These are phyloP conservation scores for Aplysia californica DNA, from an alignment of 1,140 invertebrate genomes.

Conservation along the genomic window DNA sequence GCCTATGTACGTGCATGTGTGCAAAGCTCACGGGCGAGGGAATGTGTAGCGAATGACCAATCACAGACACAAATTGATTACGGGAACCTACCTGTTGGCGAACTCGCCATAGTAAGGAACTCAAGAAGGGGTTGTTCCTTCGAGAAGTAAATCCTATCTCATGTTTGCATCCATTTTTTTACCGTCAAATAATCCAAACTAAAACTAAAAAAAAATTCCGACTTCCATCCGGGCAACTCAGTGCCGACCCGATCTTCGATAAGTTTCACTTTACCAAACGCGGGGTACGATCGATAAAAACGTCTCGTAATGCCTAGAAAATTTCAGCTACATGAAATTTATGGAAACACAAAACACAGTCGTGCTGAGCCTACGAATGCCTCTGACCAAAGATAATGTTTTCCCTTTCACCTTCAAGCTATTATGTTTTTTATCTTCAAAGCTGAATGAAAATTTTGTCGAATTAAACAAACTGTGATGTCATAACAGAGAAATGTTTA, in stretches of 20 bases:
- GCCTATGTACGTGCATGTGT: constrained; percentile 8
- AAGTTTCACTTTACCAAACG: constrained; percentile 24
- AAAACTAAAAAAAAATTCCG: background rate
- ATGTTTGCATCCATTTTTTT: constrained; percentile 45
- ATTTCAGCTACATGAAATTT: too few species aligned
- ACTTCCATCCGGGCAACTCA: constrained; percentile 40
- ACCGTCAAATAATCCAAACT: background rate
- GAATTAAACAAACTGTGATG: too few species aligned
- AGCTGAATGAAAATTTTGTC: too few species aligned
- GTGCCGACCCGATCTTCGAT: constrained; percentile 11
- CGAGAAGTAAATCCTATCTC: constrained; percentile 27
- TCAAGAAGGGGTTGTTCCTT: constrained; percentile 18
- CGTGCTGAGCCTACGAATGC: too few species aligned
- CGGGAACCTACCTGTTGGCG: constrained; percentile 22
- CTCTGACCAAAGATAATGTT: too few species aligned
- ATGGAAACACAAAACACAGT: too few species aligned
- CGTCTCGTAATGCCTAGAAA: background rate
- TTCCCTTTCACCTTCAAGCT: too few species aligned
- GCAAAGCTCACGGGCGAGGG: background rate
- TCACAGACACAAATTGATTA: background rate
- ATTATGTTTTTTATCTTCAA: too few species aligned
- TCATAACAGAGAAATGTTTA: too few species aligned
- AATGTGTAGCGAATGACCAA: background rate
- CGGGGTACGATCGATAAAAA: background rate
- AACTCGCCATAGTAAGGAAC: constrained; percentile 29